phyloP scores from a whole-genome alignment of 2,888 invertebrate genomes.

The Tromatobia lineatoria region DNA sequence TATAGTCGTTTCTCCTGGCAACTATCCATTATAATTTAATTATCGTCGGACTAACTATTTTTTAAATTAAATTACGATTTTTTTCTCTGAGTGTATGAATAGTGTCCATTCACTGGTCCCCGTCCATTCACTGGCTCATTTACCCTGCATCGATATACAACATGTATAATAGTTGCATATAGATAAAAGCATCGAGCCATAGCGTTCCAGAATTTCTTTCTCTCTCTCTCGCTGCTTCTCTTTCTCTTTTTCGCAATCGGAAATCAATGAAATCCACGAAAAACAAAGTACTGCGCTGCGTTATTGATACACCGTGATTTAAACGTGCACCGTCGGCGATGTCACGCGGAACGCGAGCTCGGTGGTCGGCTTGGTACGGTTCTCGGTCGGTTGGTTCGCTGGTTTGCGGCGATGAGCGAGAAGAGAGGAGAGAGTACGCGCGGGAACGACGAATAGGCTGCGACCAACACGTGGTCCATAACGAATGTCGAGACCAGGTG shows the following conservation, averaged over 20 bases:
- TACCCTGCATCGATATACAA: neutral
- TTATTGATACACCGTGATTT: slow-evolving; percentile 82
- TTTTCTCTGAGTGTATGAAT: too few relatives aligned
- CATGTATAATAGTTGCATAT: neutral
- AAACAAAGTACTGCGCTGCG: slow-evolving; percentile 76
- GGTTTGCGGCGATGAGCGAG: slow-evolving; percentile 37
- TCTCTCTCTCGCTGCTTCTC: slow-evolving; percentile 39
- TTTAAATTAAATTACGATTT: too few relatives aligned
- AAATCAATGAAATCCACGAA: slow-evolving; percentile 83
- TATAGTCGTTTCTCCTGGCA: too few relatives aligned
- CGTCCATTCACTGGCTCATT: too few relatives aligned
- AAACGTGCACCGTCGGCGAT: slow-evolving; percentile 76
- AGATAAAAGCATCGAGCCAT: slow-evolving; percentile 57
- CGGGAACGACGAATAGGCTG: slow-evolving; percentile 40
- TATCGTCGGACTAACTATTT: too few relatives aligned
- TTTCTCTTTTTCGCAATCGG: slow-evolving; percentile 77
- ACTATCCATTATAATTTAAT: too few relatives aligned
- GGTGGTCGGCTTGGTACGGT: slow-evolving; percentile 33
- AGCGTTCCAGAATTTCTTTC: slow-evolving; percentile 47
- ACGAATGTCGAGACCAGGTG: slow-evolving; percentile 48
- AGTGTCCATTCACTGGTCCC: too few relatives aligned
- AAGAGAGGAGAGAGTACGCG: slow-evolving; percentile 21
- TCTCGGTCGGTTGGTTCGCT: slow-evolving; percentile 11
- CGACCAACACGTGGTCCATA: slow-evolving; percentile 68
- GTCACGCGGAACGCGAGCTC: slow-evolving; percentile 61